These are phyloP conservation scores for Leptopterna dolabrata DNA, from an alignment of 2,888 invertebrate species.

Conservation along the genomic window DNA sequence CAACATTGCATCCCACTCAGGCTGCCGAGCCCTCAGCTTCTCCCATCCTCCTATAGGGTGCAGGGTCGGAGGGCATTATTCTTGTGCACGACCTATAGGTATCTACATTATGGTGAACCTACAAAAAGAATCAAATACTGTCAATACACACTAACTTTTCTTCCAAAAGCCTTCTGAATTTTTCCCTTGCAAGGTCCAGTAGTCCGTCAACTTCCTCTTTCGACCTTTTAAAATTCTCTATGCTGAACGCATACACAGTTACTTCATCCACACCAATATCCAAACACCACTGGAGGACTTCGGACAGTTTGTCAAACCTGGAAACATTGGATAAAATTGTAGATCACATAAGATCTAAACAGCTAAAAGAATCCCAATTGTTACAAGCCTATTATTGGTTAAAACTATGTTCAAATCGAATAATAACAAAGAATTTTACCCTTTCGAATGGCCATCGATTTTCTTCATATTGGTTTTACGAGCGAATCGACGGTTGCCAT, in stretches of 20 bases:
- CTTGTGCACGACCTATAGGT: too few species aligned
- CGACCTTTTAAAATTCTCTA: slow-evolving; percentile 96
- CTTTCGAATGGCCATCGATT: slow-evolving; percentile 84
- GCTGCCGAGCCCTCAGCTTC: too few species aligned
- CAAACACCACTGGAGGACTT: slow-evolving; percentile 89
- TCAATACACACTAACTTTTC: slow-evolving; percentile 83
- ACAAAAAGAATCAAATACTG: too few species aligned
- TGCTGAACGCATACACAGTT: slow-evolving; percentile 98
- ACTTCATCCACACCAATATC: slow-evolving; percentile 91
- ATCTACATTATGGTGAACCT: too few species aligned
- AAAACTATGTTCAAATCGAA: too few species aligned
- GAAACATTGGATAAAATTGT: slow-evolving; percentile 46
- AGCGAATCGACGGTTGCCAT: slow-evolving; percentile 96
- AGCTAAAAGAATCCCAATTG: too few species aligned
- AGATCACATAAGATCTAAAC: too few species aligned
- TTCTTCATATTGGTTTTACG: slow-evolving; percentile 80
- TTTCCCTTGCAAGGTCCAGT: slow-evolving; percentile 88
- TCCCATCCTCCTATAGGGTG: too few species aligned
- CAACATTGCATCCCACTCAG: too few species aligned
- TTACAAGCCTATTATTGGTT: too few species aligned
- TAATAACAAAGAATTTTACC: slow-evolving; percentile 61
- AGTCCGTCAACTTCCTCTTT: slow-evolving; percentile 89
- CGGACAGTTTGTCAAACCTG: slow-evolving; percentile 82
- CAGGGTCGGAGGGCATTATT: too few species aligned
- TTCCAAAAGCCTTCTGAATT: slow-evolving; percentile 82